Base-by-base conservation (phyloP, 2,113 vertebrate species). In the Vimba vimba region DNA sequence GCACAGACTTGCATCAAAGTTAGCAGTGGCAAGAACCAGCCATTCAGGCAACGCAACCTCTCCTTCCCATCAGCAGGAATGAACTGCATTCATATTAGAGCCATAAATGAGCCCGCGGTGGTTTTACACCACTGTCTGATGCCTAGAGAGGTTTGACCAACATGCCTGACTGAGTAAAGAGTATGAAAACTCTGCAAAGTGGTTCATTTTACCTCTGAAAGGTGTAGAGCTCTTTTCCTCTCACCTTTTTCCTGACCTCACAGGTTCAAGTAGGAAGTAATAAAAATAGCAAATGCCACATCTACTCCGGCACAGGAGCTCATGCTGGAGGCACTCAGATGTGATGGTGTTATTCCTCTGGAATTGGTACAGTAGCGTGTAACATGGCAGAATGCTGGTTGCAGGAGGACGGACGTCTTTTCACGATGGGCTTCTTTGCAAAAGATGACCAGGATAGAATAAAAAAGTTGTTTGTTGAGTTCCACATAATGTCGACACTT, bases 231-330 rank as follows among this genome's bases (percentile, higher is more conserved):
- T 85, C 80, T 30, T 39, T 80, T 73, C 66, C 78, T 87, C 57
- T 82, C 80, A 33, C 64, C 23, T 52, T 86, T 81, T 75, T 83
- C 83, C 45, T 76, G 82, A 64, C 62, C 64, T 64, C 77, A 85
- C 23, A 69, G 23, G 13, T 79, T 84, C 3, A 78, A 60, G 79
- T 80, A 88, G 64, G 71, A 89, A 85, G 79, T 85, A 87, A 89
- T 83, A 86, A 83, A 86, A 82, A 27, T 27, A 85, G 75, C 86
- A 82, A 80, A 83, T 83, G 71, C 55, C 36, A 47, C 21, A 11
- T 59, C 84, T 36, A 64, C 73, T 43, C 77, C 62, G 62, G 36
- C 23, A 27, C 86, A 73, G 62, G 57, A 71, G 68, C 23, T 68
- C 27, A 64, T 45, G 79, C 78, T 69, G 82, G 73, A 87, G 82